These are phyloP conservation scores for Alethe diademata DNA, from an alignment of 2,113 vertebrate genomes.

Conservation along the genomic window DNA sequence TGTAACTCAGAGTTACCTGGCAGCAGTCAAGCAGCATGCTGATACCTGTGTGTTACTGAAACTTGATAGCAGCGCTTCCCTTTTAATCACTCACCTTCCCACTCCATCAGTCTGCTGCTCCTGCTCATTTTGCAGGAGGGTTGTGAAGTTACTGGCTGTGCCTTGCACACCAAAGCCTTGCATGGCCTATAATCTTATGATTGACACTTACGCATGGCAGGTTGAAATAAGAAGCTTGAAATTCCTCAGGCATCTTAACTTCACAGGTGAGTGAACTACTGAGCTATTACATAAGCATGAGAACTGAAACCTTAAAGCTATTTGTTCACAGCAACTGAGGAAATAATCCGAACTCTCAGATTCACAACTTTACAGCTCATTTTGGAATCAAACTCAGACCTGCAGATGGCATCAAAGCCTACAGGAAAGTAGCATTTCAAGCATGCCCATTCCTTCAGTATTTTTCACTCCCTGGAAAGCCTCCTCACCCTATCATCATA, in stretches of 20 bases:
- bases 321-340: neutral
- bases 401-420: conserved; percentile 57
- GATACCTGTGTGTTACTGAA: neutral
- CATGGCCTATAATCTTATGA: neutral
- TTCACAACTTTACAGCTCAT: neutral
- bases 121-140: neutral
- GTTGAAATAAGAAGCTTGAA: neutral
- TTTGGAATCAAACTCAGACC: neutral
- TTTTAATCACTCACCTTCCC: neutral
- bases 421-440: neutral
- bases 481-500: neutral
- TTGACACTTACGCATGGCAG: neutral
- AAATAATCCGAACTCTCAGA: neutral
- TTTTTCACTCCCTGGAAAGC: neutral
- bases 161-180: neutral
- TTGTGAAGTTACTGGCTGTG: neutral
- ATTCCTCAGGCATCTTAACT: neutral
- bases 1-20: neutral
- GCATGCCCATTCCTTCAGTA: neutral
- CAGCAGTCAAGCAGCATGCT: neutral
- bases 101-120: neutral
- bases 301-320: neutral
- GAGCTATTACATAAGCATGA: neutral
- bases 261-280: neutral
- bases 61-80: neutral